Percentiles rank a stretch among this genome's conserved stretches.
phyloP scores from a whole-genome alignment of 2,888 invertebrate species.

The Nemoura dubitans region DNA sequence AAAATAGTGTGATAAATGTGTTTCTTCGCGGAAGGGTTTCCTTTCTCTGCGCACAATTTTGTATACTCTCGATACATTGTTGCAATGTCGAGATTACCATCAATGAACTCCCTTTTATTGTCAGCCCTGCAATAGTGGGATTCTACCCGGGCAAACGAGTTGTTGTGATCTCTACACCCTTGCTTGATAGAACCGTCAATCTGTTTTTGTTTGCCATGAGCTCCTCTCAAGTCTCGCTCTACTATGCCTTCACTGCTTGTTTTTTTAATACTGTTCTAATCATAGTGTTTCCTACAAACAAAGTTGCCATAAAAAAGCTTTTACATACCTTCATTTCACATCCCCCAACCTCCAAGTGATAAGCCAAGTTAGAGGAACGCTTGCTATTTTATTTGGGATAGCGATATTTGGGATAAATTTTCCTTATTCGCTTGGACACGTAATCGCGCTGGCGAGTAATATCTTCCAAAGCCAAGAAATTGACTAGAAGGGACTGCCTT shows the following conservation, averaged over 20 bases:
- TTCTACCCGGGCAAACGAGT: slow-evolving; percentile 53
- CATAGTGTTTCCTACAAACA: slow-evolving; percentile 2
- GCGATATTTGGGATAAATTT: no score
- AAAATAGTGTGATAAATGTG: slow-evolving; percentile 21
- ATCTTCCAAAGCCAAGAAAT: no score
- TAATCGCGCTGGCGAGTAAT: no score
- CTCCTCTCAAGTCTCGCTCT: slow-evolving; percentile 50
- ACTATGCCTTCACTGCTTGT: slow-evolving; percentile 44
- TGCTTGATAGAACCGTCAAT: slow-evolving; percentile 43
- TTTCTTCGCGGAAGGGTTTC: not conserved
- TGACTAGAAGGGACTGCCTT: no score
- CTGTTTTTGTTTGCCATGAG: slow-evolving; percentile 50
- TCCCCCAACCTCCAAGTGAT: not conserved
- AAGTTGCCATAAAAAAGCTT: not conserved
- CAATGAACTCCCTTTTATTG: slow-evolving; percentile 53
- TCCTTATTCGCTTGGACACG: no score
- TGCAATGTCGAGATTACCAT: slow-evolving; percentile 53
- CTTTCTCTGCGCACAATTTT: not conserved
- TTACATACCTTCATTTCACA: not conserved
- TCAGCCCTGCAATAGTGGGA: slow-evolving; percentile 53
- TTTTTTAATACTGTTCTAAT: slow-evolving; percentile 2
- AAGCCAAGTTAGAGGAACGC: not conserved
- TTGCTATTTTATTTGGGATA: slow-evolving; percentile 9
- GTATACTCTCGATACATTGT: slow-evolving; percentile 52
- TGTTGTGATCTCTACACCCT: slow-evolving; percentile 51